phyloP scores from a whole-genome alignment of 2,113 vertebrate genomes.

The Datnioides undecimradiatus region DNA sequence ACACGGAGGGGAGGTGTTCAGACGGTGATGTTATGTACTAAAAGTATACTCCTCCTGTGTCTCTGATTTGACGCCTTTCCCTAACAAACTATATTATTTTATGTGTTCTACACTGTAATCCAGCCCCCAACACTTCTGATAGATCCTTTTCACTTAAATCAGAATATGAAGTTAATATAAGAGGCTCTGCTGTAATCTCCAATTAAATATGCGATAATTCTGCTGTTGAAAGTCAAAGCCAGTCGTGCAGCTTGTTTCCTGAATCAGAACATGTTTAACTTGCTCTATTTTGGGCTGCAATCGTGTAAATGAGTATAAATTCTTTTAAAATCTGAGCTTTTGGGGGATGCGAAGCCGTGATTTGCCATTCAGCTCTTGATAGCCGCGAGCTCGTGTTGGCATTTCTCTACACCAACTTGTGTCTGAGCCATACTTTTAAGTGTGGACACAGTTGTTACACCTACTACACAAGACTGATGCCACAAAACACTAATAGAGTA shows the following conservation, averaged over 20 bases:
- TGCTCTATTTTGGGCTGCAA: slow-evolving; percentile 30
- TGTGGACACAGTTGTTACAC: slow-evolving; percentile 42
- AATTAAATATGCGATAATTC: slow-evolving; percentile 24
- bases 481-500: neutral
- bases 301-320: slow-evolving; percentile 46
- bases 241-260: slow-evolving; percentile 46
- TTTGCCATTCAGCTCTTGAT: slow-evolving; percentile 1
- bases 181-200: neutral
- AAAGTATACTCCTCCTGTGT: slow-evolving; percentile 45
- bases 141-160: slow-evolving; percentile 30
- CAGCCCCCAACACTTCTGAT: slow-evolving; percentile 17
- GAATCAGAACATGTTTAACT: slow-evolving; percentile 15
- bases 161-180: slow-evolving; percentile 10
- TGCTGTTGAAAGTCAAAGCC: slow-evolving; percentile 10
- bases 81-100: slow-evolving; percentile 44
- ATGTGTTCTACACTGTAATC: slow-evolving; percentile 65
- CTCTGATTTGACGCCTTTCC: slow-evolving; percentile 42
- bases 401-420: slow-evolving; percentile 4
- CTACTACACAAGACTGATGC: slow-evolving; percentile 6
- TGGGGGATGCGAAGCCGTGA: neutral
- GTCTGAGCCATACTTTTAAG: slow-evolving; percentile 36
- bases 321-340: slow-evolving; percentile 7
- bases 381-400: neutral
- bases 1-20: slow-evolving; percentile 25
- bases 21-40: slow-evolving; percentile 39